Evolutionary conservation across 1,140 invertebrate species (phyloP).

Genomic region (Geopemphigus sp.): DNA sequence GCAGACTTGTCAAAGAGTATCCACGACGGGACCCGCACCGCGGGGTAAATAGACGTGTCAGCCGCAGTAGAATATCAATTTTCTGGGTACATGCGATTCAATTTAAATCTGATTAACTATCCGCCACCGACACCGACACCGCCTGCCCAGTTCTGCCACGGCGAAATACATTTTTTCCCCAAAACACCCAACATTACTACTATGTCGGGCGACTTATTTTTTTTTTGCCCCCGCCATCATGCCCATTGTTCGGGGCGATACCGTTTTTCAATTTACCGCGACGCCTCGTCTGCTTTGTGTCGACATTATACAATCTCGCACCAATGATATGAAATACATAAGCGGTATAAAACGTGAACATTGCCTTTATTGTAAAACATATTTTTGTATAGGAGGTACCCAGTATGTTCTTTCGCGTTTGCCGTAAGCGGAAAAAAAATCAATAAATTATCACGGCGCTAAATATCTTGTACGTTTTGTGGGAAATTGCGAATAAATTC

Average conservation of each 20-base stretch:
- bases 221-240: background rate
- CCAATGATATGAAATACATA: slow-evolving; percentile 29
- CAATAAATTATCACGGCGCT: background rate
- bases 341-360: background rate
- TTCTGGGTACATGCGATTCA: slow-evolving; percentile 48
- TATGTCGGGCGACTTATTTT: slow-evolving; percentile 20
- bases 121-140: too few species aligned
- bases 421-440: background rate
- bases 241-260: slow-evolving; percentile 29
- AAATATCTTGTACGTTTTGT: background rate
- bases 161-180: slow-evolving; percentile 34
- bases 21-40: background rate
- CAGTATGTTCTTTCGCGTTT: background rate
- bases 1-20: slow-evolving; percentile 50
- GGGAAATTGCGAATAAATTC: background rate
- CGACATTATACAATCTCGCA: slow-evolving; percentile 33
- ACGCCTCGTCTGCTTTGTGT: slow-evolving; percentile 16
- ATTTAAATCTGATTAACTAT: slow-evolving; percentile 47
- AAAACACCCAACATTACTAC: background rate
- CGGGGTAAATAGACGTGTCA: slow-evolving; percentile 46
- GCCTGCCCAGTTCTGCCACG: background rate
- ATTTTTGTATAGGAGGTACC: too few species aligned
- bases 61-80: slow-evolving; percentile 48
- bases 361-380: background rate
- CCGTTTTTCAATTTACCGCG: slow-evolving; percentile 41